Percentiles rank a stretch among this genome's conserved stretches.
Evolutionary conservation across 2,888 invertebrate species (phyloP).

Genomic region (Drosophila conformis): DNA sequence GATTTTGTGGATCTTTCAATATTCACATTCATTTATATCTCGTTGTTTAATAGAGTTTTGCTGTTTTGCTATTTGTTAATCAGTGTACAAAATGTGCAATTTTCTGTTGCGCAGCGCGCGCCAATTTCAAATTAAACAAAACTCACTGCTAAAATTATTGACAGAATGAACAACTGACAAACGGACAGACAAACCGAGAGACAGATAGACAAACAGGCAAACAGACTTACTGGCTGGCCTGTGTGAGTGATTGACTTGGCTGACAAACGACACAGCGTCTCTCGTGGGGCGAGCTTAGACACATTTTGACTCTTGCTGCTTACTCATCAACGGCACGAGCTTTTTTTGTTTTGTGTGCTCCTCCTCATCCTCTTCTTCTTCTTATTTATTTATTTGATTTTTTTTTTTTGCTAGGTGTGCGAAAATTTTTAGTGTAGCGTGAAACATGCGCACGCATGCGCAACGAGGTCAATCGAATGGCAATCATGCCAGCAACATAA

Average conservation of each 20-base stretch:
- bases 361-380: constrained; percentile 20
- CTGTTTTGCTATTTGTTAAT: constrained; percentile 58
- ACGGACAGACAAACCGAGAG: background rate
- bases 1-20: constrained; percentile 31
- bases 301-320: constrained; percentile 49
- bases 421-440: constrained; percentile 75
- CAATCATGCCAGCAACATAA: constrained; percentile 61
- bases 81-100: constrained; percentile 52
- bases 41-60: constrained; percentile 24
- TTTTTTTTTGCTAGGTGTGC: constrained; percentile 44
- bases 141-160: constrained; percentile 39
- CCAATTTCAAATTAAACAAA: constrained; percentile 48
- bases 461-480: constrained; percentile 81
- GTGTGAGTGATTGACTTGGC: constrained; percentile 34
- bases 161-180: constrained; percentile 8
- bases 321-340: constrained; percentile 69
- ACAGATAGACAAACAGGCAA: background rate
- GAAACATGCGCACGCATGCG: constrained; percentile 81
- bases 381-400: constrained; percentile 13
- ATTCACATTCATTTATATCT: constrained; percentile 13
- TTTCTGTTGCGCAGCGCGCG: constrained; percentile 60
- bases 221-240: constrained; percentile 14
- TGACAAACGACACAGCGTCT: constrained; percentile 36
- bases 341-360: constrained; percentile 15
- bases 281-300: constrained; percentile 16